phyloP scores from a whole-genome alignment of 2,888 invertebrate species.

The Tromatobia lineatoria region DNA sequence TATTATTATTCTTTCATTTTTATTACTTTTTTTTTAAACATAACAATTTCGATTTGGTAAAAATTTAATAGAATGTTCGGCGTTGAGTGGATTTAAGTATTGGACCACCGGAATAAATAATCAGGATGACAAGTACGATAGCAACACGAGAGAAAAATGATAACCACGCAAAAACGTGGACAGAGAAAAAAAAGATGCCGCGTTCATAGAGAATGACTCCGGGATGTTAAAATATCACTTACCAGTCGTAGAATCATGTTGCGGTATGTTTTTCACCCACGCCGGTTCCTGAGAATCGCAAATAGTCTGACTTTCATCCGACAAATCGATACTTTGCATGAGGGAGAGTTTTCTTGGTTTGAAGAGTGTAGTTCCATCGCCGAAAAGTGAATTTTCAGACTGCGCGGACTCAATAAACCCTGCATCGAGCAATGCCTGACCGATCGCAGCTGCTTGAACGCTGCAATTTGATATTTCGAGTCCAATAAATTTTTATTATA shows the following conservation, averaged over 20 bases:
- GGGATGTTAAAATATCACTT: slow-evolving; percentile 31
- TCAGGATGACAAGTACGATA: neutral
- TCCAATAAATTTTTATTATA: neutral
- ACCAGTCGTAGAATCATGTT: slow-evolving; percentile 85
- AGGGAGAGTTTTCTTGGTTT: slow-evolving; percentile 82
- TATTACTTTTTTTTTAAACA: too few species aligned
- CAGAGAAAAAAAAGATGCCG: neutral
- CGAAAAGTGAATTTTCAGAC: slow-evolving; percentile 83
- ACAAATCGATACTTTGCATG: slow-evolving; percentile 82
- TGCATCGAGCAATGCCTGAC: slow-evolving; percentile 92
- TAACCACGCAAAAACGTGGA: neutral
- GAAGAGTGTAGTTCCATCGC: slow-evolving; percentile 86
- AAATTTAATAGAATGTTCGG: too few species aligned
- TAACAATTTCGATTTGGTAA: too few species aligned
- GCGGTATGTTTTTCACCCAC: slow-evolving; percentile 88
- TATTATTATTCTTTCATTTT: too few species aligned
- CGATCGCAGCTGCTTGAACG: slow-evolving; percentile 91
- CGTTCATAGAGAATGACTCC: too few species aligned
- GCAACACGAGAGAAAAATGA: neutral
- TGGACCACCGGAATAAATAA: too few species aligned
- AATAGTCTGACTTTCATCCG: slow-evolving; percentile 83
- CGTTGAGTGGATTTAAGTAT: too few species aligned
- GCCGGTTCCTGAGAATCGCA: slow-evolving; percentile 88
- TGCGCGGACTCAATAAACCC: slow-evolving; percentile 90
- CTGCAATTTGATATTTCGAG: slow-evolving; percentile 83